These are phyloP conservation scores for Polydrusus tereticollis DNA, from an alignment of 2,888 invertebrate genomes.

Conservation along the genomic window DNA sequence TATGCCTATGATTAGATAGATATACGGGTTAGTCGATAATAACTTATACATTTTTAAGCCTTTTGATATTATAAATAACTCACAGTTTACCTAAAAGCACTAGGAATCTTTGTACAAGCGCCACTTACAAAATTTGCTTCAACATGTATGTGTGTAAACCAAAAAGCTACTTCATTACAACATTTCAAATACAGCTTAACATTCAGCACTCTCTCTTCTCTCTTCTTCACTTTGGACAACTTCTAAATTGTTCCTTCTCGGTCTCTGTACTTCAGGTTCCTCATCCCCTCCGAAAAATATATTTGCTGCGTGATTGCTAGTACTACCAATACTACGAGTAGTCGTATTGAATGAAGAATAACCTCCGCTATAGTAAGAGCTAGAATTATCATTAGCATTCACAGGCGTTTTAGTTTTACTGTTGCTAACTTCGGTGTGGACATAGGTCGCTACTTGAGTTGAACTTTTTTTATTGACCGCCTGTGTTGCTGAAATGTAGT, in stretches of 20 bases:
- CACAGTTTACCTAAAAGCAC: no score
- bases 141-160: no score
- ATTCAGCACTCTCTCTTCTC: constrained; percentile 57
- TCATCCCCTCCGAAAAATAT: constrained; percentile 62
- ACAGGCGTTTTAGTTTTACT: neutral
- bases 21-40: neutral
- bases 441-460: neutral
- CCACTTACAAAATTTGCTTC: no score
- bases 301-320: constrained; percentile 60
- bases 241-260: constrained; percentile 52
- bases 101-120: no score
- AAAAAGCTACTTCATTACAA: no score
- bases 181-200: constrained; percentile 49
- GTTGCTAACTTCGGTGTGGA: constrained; percentile 15
- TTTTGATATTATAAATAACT: no score
- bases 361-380: constrained; percentile 49
- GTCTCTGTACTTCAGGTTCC: constrained; percentile 46
- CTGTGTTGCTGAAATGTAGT: constrained; percentile 1
- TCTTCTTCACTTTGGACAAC: constrained; percentile 52
- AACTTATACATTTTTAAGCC: no score
- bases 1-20: neutral
- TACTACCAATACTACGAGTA: constrained; percentile 27
- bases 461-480: neutral
- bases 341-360: constrained; percentile 5
- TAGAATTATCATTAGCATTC: neutral